Evolutionary conservation across 2,797 vertebrate genomes (phyloP).

Genomic region (Phataginus tricuspis): DNA sequence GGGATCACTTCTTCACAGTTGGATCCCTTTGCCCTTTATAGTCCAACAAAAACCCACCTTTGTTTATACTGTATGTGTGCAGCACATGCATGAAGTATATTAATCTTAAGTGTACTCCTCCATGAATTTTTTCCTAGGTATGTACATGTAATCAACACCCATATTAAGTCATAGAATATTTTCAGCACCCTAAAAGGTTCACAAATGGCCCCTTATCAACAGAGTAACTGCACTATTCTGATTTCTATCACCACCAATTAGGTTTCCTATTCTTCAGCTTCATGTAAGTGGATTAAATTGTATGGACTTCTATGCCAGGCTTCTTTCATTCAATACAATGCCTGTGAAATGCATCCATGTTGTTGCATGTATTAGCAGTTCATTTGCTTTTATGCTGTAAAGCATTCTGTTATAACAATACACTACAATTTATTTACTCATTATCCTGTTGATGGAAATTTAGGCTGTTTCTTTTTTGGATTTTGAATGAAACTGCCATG

Average conservation of each 20-base stretch:
- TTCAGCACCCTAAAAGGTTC: not conserved
- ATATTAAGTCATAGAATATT: not conserved
- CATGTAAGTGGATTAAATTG: not conserved
- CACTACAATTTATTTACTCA: not conserved
- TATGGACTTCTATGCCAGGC: not conserved
- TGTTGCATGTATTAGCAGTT: not conserved
- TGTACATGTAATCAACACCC: not conserved
- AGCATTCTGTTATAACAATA: not conserved
- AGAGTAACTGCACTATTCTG: not conserved
- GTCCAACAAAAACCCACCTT: not conserved
- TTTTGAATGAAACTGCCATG: not conserved
- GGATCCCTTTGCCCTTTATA: not conserved
- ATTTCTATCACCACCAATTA: not conserved
- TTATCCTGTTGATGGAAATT: not conserved
- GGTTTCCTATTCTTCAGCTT: not conserved
- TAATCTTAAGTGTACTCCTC: not conserved
- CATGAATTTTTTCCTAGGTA: not conserved
- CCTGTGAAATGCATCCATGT: not conserved
- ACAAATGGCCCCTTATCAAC: not conserved
- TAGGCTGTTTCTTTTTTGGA: not conserved
- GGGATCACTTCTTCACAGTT: not conserved
- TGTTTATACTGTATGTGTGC: not conserved
- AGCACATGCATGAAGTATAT: not conserved
- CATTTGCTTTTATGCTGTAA: not conserved
- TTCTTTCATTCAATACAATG: not conserved